Conservation (phyloP, 35 echinoderm and acorn worm genomes). For the Ophioderma brevispina region DNA sequence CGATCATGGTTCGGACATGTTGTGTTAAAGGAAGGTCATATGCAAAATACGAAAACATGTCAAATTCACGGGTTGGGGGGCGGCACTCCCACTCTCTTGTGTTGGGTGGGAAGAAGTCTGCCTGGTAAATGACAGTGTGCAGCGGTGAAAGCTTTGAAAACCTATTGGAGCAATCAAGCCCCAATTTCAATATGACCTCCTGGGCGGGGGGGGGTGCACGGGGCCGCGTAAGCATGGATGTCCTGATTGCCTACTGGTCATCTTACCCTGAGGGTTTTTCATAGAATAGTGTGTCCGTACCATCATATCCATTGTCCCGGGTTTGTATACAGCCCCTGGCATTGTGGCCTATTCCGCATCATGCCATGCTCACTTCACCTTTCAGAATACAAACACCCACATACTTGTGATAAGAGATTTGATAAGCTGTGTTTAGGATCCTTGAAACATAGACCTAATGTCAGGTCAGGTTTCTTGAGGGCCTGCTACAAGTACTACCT, state of each 20-base stretch:
- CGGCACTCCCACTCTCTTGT: no score
- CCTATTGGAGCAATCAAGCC: background rate
- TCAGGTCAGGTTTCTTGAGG: no score
- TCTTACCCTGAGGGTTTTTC: constrained; percentile 97
- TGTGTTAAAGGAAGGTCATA: no score
- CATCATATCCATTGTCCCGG: constrained; percentile 97
- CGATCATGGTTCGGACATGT: no score
- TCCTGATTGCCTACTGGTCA: no score
- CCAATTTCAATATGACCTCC: background rate
- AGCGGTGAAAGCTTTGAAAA: no score
- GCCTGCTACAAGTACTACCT: no score
- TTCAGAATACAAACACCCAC: background rate
- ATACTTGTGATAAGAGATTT: no score
- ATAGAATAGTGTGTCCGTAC: constrained; percentile 95
- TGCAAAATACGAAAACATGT: no score
- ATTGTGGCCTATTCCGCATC: constrained; percentile 80
- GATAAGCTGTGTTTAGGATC: no score
- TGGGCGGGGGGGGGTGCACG: background rate
- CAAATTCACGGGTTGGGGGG: no score
- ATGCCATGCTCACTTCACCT: constrained; percentile 87
- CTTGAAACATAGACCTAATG: no score
- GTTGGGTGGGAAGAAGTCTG: background rate
- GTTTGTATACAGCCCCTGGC: constrained; percentile 82
- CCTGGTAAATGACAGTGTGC: background rate
- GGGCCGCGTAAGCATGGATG: background rate